Conservation (phyloP, 1,140 invertebrate genomes). For the Drosophila orena region DNA sequence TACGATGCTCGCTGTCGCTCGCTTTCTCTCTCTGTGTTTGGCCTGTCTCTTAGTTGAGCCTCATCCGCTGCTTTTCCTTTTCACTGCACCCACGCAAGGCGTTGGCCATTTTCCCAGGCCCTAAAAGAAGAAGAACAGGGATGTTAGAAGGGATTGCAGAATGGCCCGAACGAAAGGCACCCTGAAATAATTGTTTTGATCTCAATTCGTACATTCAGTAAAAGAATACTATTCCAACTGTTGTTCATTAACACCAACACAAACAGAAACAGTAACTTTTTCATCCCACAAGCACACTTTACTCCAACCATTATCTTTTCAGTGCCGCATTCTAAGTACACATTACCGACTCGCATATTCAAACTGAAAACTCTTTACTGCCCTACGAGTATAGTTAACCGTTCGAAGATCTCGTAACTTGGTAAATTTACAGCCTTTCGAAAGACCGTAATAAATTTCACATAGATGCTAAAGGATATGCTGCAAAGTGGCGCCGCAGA, state of each 20-base stretch:
- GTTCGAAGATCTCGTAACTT: constrained; percentile 20
- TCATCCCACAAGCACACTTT: too few relatives aligned
- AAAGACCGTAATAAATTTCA: constrained; percentile 20
- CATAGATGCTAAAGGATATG: constrained; percentile 12
- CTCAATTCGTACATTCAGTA: too few relatives aligned
- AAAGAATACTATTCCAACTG: too few relatives aligned
- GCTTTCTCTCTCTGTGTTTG: constrained; percentile 2
- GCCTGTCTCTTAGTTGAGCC: constrained; percentile 38
- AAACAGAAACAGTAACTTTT: too few relatives aligned
- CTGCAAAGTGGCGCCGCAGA: constrained; percentile 19
- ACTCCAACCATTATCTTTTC: not conserved
- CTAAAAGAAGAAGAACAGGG: constrained; percentile 51
- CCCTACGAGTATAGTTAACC: not conserved
- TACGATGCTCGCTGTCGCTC: constrained; percentile 5
- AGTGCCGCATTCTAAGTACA: not conserved
- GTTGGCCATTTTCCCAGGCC: constrained; percentile 66
- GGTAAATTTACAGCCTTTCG: constrained; percentile 10
- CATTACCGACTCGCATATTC: not conserved
- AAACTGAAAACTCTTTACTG: not conserved
- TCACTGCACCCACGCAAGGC: constrained; percentile 69
- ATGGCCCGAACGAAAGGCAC: not conserved
- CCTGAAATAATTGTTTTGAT: constrained; percentile 3
- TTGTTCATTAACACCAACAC: too few relatives aligned
- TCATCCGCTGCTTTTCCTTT: constrained; percentile 63
- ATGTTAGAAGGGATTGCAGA: constrained; percentile 2